phyloP scores from a whole-genome alignment of 2,888 invertebrate genomes.

The Andrena trimmerana region DNA sequence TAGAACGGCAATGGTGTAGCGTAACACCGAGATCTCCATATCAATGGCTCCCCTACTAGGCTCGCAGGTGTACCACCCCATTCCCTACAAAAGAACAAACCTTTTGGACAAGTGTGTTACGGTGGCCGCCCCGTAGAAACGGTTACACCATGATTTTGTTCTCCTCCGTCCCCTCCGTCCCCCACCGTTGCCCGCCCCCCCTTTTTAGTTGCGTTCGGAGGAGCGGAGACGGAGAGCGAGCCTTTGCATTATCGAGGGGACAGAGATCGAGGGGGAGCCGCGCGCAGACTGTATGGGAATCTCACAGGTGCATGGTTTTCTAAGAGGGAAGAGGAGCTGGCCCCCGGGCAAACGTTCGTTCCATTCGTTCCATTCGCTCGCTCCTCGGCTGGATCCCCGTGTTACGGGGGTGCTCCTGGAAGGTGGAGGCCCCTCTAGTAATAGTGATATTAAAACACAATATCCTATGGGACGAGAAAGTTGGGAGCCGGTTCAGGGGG shows the following conservation, averaged over 20 bases:
- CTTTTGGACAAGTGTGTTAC: constrained; percentile 82
- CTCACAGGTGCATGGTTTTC: constrained; percentile 84
- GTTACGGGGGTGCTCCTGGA: constrained; percentile 54
- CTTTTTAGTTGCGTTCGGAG: constrained; percentile 55
- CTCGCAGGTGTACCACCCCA: constrained; percentile 84
- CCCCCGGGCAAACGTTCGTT: constrained; percentile 70
- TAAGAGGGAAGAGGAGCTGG: constrained; percentile 75
- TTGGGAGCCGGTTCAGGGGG: constrained; percentile 55
- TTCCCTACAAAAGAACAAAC: constrained; percentile 78
- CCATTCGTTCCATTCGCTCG: constrained; percentile 36
- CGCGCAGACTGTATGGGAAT: constrained; percentile 81
- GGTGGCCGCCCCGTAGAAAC: constrained; percentile 78
- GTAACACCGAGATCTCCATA: constrained; percentile 82
- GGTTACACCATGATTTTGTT: constrained; percentile 83
- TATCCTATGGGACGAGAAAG: constrained; percentile 76
- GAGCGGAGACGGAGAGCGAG: constrained; percentile 54
- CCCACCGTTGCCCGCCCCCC: neutral
- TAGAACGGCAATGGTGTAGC: constrained; percentile 79
- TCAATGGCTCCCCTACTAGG: constrained; percentile 81
- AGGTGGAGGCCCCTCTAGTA: constrained; percentile 53
- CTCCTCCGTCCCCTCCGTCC: constrained; percentile 42
- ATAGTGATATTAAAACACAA: constrained; percentile 83
- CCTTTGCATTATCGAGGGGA: constrained; percentile 77
- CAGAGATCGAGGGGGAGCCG: constrained; percentile 74
- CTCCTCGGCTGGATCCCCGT: constrained; percentile 11